Percentiles rank a stretch among this genome's conserved stretches.
Conservation (phyloP, 2,113 vertebrate genomes). For the Elgaria multicarinata region DNA sequence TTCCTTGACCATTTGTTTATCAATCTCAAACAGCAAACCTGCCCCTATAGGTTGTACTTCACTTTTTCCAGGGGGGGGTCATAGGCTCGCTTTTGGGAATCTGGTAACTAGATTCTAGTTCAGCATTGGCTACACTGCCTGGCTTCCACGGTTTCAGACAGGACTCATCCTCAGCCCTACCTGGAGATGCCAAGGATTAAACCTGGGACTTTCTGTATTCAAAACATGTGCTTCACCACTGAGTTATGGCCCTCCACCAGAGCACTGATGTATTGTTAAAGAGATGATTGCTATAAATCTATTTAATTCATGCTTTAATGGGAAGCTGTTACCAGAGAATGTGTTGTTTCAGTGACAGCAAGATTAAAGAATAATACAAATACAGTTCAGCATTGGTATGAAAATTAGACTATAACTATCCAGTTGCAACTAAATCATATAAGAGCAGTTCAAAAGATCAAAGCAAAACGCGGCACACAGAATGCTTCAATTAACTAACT, state of each 20-base stretch:
- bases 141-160: too few relatives aligned
- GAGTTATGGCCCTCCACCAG: not conserved
- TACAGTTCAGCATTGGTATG: not conserved
- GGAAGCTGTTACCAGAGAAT: not conserved
- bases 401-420: not conserved
- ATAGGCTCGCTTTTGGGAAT: too few relatives aligned
- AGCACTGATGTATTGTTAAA: not conserved
- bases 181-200: not conserved
- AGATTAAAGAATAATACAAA: slow-evolving; percentile 22
- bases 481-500: not conserved
- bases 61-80: too few relatives aligned
- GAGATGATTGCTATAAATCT: not conserved
- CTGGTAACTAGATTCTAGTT: not conserved
- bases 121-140: not conserved
- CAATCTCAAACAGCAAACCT: too few relatives aligned
- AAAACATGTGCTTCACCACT: not conserved
- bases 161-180: too few relatives aligned
- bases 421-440: not conserved
- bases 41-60: too few relatives aligned
- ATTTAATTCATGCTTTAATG: slow-evolving; percentile 6
- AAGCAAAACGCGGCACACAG: not conserved
- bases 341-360: not conserved
- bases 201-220: not conserved
- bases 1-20: too few relatives aligned
- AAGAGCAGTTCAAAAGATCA: not conserved